Percentiles rank a stretch among this genome's conserved stretches.
These are phyloP conservation scores for Lagorchestes hirsutus DNA, from an alignment of 2,797 vertebrate species.

Conservation along the genomic window DNA sequence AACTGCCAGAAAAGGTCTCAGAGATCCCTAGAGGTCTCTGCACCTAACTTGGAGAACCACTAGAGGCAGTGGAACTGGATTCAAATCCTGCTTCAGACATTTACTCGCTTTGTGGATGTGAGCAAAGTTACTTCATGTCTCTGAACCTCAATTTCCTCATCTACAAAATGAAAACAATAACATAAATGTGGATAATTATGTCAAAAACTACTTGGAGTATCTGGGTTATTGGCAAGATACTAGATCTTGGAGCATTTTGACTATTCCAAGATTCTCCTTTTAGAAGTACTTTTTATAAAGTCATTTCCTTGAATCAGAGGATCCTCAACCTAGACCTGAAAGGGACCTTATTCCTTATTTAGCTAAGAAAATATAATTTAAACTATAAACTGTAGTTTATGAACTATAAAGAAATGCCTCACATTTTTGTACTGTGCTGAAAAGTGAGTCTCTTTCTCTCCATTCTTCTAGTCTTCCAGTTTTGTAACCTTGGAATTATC, in stretches of 20 bases:
- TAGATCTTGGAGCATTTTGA: conserved; percentile 16
- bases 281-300: conserved; percentile 40
- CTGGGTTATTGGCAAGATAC: background rate
- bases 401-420: background rate
- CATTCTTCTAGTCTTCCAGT: background rate
- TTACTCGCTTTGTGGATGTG: background rate
- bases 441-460: background rate
- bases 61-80: background rate
- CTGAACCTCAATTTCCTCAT: background rate
- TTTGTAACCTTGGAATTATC: background rate
- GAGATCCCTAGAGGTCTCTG: background rate
- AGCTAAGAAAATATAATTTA: background rate
- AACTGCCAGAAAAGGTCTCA: too few species aligned
- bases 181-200: conserved; percentile 13
- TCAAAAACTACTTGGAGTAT: conserved; percentile 44
- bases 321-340: background rate
- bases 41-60: background rate
- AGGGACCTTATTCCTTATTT: background rate
- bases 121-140: background rate
- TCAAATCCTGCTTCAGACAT: background rate
- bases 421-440: background rate
- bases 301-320: background rate
- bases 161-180: background rate
- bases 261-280: conserved; percentile 44
- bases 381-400: background rate